A percentile compares a stretch with the other conserved stretches of the same genome.
Conservation (phyloP, 2,113 vertebrate genomes). For the Larimichthys crocea region DNA sequence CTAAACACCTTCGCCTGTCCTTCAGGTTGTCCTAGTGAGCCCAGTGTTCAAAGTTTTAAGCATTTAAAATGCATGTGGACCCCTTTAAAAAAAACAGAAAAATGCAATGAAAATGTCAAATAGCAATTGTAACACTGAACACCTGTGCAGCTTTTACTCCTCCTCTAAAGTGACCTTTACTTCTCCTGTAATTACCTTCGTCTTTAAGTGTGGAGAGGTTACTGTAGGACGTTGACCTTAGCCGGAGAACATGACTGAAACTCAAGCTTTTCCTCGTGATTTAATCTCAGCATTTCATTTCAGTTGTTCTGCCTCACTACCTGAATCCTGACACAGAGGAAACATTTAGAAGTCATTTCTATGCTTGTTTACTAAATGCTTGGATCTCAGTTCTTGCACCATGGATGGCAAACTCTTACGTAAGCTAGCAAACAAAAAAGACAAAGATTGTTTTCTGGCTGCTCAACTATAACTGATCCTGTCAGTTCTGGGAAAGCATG, state of each 20-base stretch:
- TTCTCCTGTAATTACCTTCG: neutral
- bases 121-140: neutral
- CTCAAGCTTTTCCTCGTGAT: neutral
- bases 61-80: neutral
- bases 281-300: constrained; percentile 9
- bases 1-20: neutral
- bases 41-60: neutral
- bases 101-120: neutral
- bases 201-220: constrained; percentile 21
- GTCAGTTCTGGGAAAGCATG: constrained; percentile 24
- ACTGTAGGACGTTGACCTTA: constrained; percentile 15
- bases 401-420: neutral
- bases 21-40: neutral
- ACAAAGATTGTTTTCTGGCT: neutral
- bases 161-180: neutral
- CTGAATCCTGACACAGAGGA: constrained; percentile 8
- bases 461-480: neutral
- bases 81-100: neutral
- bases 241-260: constrained; percentile 1
- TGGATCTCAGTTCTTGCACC: neutral
- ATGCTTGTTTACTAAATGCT: neutral
- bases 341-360: neutral
- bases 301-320: neutral
- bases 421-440: neutral
- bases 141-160: constrained; percentile 2